Evolutionary conservation across 2,888 invertebrate species (phyloP), one percentile per base, ranked within the genome.

Genomic region (Tetragonula carbonaria): DNA sequence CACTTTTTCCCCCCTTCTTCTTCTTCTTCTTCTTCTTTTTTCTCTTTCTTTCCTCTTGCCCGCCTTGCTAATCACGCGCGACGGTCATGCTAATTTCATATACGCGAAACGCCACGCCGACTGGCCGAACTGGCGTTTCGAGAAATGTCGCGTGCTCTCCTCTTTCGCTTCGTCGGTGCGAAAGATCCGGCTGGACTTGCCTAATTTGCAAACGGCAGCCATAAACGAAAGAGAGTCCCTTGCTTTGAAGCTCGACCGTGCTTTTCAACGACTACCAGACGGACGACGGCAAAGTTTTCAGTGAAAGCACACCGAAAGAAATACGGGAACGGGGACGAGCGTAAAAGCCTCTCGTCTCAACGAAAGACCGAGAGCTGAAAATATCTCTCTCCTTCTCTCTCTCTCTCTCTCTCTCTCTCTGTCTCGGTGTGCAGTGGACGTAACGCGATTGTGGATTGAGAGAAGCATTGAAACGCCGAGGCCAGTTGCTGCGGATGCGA

Each of bases 51-150:
- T 13, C 4, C 67, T n/a, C 5, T 4, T 2, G 45, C 1, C 45
- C 8, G 45, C 45, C 2, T 23, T 23, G 63, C 28, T 63, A 55
- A 71, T 71, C 33, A 57, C 13, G 62, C 21, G 28, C 67, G 38
- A 71, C 70, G 65, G 28, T 59, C 80, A 78, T 38, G 78, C 65
- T 80, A 78, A 81, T 81, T 80, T 45, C 81, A 38, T 38, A 21
- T 28, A 53, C 14, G 63, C 51, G 51, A 63, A 68, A 62, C 57
- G 38, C 23, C n/a, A 51, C 55, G 55, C 57, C 21, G 66, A 66
- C 38, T 33, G 18, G 57, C 66, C 21, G 23, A 23, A 23, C 23
- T 23, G 23, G 23, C 23, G 2, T 45, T 66, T 57, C 5, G 38
- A 51, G 65, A n/a, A 72, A 38, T 72, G 28, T 71, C 71, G 21